Base-by-base conservation (phyloP, 2,113 vertebrate species). In the Sylvilagus bachmani region DNA sequence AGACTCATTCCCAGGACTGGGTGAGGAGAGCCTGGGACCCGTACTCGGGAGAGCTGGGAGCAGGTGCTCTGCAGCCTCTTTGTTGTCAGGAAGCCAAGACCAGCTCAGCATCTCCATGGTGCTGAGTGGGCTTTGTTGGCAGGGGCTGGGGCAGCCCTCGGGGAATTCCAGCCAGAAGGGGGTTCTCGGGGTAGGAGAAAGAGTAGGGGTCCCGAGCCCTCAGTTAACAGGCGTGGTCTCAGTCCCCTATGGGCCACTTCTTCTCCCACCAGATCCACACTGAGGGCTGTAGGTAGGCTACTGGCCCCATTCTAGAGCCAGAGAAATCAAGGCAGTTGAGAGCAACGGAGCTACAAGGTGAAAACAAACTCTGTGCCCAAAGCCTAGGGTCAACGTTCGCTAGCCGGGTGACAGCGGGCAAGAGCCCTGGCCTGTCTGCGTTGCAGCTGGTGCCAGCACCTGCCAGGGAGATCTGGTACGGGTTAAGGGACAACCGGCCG, bases 401-500 rank as follows among this genome's bases (percentile, higher is more conserved):
- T 62, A 27, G 21, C 62, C 58, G 14, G 17, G 25, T 73, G 81
- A 87, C 44, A 66, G 44, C 49, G 67, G 69, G 49, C n/a, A 58
- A 67, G 64, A 49, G 31, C 21, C 11, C 33, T 87, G 73, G 53
- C 73, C 21, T 87, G 90, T 88, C 77, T 64, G 61, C 6, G 13
- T 25, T 77, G 67, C 24, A 10, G 5, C 44, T 21, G 66, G 21
- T 3, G 67, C 62, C 66, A 49, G 6, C 33, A 71, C 77, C 62
- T n/a, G 11, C 53, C 75, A 77, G 61, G 75, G 36, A 93, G 44
- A 51, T 58, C 73, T 6, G 19, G 27, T 81, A 92, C 24, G 77
- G 95, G 88, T 93, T 38, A 78, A 95, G 66, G 86, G 89, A 86
- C 44, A 66, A 78, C 7, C 73, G 66, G 3, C 51, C 7, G 9